Conservation (phyloP, 2,797 vertebrate species). For the Oreochromis mossambicus region DNA sequence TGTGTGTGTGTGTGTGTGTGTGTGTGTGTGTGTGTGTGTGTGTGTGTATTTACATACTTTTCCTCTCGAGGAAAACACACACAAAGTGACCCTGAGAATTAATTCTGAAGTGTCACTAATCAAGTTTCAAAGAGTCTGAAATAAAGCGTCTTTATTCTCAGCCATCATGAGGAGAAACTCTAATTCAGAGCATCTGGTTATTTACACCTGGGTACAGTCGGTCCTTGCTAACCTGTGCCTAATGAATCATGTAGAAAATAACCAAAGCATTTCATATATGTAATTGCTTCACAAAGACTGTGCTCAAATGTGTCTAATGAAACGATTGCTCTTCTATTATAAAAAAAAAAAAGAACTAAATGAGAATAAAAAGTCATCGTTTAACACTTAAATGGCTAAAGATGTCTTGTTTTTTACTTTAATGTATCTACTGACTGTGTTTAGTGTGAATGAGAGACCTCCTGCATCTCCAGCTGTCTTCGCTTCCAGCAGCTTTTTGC, state of each 20-base stretch:
- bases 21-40: neutral
- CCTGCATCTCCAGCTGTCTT: neutral
- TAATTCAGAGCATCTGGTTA: neutral
- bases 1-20: neutral
- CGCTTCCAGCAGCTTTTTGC: neutral
- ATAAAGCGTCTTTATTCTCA: neutral
- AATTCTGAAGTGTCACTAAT: neutral
- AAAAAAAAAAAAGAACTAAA: constrained; percentile 5
- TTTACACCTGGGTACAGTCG: neutral
- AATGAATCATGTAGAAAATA: neutral
- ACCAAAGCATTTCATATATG: neutral
- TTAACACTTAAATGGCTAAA: neutral
- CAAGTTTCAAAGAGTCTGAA: neutral
- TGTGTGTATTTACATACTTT: neutral
- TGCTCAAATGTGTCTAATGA: neutral
- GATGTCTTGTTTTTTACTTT: neutral
- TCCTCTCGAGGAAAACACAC: neutral
- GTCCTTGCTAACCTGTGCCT: neutral
- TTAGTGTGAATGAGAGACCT: neutral
- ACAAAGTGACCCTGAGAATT: neutral
- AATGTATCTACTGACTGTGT: neutral
- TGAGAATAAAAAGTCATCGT: neutral
- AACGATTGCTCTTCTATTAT: neutral
- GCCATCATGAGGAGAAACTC: neutral
- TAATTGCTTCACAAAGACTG: neutral